Evolutionary conservation across 1,140 invertebrate genomes (phyloP).

Genomic region (Papilio xuthus): DNA sequence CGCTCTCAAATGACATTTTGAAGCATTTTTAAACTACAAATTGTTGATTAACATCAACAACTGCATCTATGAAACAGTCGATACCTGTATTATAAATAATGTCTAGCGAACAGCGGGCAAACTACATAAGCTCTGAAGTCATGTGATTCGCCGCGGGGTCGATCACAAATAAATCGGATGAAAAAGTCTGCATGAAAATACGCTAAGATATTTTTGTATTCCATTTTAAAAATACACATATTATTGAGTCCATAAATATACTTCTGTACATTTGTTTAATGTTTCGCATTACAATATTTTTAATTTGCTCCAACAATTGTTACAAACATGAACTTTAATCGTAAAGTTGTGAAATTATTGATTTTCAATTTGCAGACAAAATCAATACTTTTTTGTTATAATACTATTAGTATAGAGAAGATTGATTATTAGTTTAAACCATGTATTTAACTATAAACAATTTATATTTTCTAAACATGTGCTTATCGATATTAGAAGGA

Average conservation of each 20-base stretch:
- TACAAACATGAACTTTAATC: no score
- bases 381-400: no score
- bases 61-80: constrained; percentile 3
- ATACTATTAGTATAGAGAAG: no score
- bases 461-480: no score
- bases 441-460: no score
- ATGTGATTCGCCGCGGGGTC: constrained; percentile 21
- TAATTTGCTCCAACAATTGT: no score
- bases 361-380: no score
- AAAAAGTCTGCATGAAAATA: constrained; percentile 24
- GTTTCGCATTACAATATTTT: no score
- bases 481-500: no score
- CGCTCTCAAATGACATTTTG: background rate
- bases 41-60: background rate
- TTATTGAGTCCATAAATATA: constrained; percentile 6
- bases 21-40: background rate
- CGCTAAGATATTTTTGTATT: constrained; percentile 20
- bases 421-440: no score
- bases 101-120: background rate
- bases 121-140: constrained; percentile 28
- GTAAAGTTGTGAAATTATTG: no score
- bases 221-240: constrained; percentile 16
- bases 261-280: background rate
- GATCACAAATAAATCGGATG: constrained; percentile 19
- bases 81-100: constrained; percentile 26